These are phyloP conservation scores for Porites cylindrica DNA, from an alignment of 92 coral and sea anemone genomes.

Conservation along the genomic window DNA sequence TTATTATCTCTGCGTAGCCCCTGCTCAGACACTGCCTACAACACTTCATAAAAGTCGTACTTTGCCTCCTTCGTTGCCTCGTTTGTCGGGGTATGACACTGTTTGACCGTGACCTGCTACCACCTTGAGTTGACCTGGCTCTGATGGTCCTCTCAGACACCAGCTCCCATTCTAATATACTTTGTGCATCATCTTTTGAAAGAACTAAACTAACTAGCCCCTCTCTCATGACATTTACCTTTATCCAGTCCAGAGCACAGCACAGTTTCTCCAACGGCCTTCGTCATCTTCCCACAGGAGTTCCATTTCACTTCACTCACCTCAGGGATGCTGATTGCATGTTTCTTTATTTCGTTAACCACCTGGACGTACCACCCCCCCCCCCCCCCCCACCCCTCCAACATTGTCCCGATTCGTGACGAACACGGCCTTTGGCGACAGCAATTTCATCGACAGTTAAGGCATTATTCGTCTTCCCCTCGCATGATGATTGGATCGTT, in stretches of 20 bases:
- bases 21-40: constrained; percentile 5
- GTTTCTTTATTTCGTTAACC: neutral
- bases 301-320: neutral
- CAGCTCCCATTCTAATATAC: constrained; percentile 22
- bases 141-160: constrained; percentile 21
- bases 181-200: neutral
- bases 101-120: constrained; percentile 11
- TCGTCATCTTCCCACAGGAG: neutral
- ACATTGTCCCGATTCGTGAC: neutral
- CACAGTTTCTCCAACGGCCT: neutral
- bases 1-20: neutral
- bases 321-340: neutral
- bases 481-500: neutral
- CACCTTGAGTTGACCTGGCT: constrained; percentile 12
- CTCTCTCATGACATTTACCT: neutral
- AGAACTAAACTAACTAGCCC: constrained; percentile 6
- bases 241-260: neutral
- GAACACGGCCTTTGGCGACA: neutral
- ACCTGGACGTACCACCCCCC: too few relatives aligned
- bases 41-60: constrained; percentile 25
- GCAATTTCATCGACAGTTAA: neutral
- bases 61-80: neutral
- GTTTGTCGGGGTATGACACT: constrained; percentile 20
- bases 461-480: neutral
- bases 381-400: too few relatives aligned